Conservation (phyloP, 2,888 invertebrate species). For the Cecidostiba fungosa region DNA sequence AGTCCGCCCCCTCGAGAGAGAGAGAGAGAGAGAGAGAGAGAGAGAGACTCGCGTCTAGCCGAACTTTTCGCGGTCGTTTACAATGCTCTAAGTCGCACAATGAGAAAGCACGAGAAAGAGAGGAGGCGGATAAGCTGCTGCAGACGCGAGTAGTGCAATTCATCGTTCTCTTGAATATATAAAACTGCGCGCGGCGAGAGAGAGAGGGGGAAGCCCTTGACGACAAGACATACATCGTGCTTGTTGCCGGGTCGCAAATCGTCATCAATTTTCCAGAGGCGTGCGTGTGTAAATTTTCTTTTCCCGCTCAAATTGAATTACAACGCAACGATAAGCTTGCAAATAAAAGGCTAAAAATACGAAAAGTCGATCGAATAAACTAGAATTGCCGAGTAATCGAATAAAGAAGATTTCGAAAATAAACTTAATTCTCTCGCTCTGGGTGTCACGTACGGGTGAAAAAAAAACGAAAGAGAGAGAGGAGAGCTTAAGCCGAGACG, state of each 20-base stretch:
- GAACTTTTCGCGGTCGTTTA: conserved; percentile 59
- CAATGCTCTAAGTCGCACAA: conserved; percentile 42
- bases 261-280: background rate
- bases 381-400: conserved; percentile 22
- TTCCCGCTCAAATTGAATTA: background rate
- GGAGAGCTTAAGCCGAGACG: conserved; percentile 29
- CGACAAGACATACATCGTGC: conserved; percentile 38
- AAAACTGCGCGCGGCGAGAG: background rate
- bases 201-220: background rate
- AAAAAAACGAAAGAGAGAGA: conserved; percentile 23
- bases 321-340: background rate
- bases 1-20: conserved; percentile 12
- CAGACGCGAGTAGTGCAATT: conserved; percentile 30
- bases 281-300: too few species aligned
- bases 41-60: conserved; percentile 10
- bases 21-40: background rate
- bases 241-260: background rate
- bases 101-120: conserved; percentile 23
- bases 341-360: conserved; percentile 3
- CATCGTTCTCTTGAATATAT: conserved; percentile 29
- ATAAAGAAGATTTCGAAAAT: conserved; percentile 52
- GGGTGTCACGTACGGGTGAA: background rate
- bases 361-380: background rate
- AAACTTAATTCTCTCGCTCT: conserved; percentile 27
- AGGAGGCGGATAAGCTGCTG: conserved; percentile 19